These are phyloP conservation scores for Spilosoma lubricipeda DNA, from an alignment of 2,888 invertebrate genomes.

Conservation along the genomic window DNA sequence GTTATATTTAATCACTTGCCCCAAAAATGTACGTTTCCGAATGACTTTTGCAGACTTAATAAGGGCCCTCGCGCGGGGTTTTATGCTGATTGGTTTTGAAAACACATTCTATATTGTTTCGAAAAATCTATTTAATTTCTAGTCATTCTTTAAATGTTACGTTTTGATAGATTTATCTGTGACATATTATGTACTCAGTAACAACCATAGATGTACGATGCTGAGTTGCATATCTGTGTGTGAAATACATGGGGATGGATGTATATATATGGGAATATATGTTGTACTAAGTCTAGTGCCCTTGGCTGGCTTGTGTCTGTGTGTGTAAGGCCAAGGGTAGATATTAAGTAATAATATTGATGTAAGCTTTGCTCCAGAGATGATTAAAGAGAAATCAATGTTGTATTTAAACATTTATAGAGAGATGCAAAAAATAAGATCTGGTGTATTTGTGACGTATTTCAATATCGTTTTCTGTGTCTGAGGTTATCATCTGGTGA, in stretches of 20 bases:
- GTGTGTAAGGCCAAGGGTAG: conserved; percentile 22
- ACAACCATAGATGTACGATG: conserved; percentile 17
- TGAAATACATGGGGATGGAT: conserved; percentile 6
- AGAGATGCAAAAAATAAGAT: neutral
- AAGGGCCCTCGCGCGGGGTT: neutral
- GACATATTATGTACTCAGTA: conserved; percentile 20
- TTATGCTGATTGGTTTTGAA: neutral
- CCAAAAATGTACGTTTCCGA: neutral
- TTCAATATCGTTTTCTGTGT: neutral
- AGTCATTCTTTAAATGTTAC: neutral
- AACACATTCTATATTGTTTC: neutral
- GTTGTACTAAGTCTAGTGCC: conserved; percentile 18
- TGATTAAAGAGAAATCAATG: neutral
- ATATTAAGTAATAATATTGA: conserved; percentile 8
- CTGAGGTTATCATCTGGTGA: too few relatives aligned
- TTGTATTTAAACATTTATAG: neutral
- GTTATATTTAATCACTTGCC: neutral
- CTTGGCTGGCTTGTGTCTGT: conserved; percentile 14
- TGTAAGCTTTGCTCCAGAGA: neutral
- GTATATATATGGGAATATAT: neutral
- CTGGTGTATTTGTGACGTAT: neutral
- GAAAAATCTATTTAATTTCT: neutral
- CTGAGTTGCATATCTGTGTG: conserved; percentile 18
- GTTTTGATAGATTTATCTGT: neutral
- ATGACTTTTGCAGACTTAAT: neutral